Conservation (phyloP, 1,140 invertebrate genomes). For the Oreohelix idahoensis region DNA sequence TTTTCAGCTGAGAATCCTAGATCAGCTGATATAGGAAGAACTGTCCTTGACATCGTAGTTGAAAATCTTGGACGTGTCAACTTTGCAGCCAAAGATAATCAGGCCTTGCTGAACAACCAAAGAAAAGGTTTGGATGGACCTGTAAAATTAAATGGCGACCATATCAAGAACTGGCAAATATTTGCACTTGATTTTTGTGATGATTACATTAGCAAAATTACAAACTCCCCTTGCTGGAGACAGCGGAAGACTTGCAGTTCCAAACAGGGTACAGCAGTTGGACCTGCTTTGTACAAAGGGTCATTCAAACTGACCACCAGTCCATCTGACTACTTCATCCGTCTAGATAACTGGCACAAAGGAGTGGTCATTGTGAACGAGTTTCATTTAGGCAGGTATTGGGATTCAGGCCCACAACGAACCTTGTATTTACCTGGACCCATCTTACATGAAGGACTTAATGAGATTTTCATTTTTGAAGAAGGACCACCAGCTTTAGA, state of each 20-base stretch:
- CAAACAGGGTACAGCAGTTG: not conserved
- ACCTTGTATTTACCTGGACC: constrained; percentile 78
- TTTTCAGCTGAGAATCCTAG: no score
- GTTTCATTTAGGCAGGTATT: constrained; percentile 79
- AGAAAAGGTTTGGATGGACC: constrained; percentile 74
- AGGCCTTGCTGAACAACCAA: constrained; percentile 66
- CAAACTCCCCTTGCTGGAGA: not conserved
- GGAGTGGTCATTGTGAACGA: constrained; percentile 81
- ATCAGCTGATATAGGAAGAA: constrained; percentile 40
- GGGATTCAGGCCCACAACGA: constrained; percentile 76
- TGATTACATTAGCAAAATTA: constrained; percentile 62
- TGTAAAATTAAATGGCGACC: constrained; percentile 72
- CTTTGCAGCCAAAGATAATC: constrained; percentile 70
- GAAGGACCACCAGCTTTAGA: no score
- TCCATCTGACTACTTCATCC: constrained; percentile 9
- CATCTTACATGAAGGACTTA: no score
- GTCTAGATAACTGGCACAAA: constrained; percentile 68
- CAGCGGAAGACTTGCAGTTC: no score
- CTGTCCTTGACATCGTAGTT: constrained; percentile 76
- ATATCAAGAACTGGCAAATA: constrained; percentile 74
- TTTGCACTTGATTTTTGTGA: constrained; percentile 76
- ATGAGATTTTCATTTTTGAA: no score
- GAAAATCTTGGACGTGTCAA: constrained; percentile 78
- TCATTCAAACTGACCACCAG: not conserved
- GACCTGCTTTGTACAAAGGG: not conserved